Evolutionary conservation across 2,797 vertebrate species (phyloP).

Genomic region (Centropyge bicolor): DNA sequence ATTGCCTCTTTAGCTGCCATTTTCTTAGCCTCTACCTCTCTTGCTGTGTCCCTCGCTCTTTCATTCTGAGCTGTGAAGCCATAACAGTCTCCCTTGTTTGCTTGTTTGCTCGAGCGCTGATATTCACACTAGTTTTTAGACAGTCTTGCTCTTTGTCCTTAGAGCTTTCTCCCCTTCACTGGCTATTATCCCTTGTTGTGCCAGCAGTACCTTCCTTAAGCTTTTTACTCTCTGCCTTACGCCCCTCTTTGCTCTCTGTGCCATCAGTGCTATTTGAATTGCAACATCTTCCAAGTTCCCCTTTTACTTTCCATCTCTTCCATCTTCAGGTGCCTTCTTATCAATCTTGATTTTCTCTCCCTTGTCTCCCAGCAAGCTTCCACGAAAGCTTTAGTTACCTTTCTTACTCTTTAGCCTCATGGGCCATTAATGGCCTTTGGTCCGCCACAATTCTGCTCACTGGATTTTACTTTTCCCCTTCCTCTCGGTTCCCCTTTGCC

Average conservation of each 20-base stretch:
- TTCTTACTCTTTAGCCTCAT: slow-evolving; percentile 35
- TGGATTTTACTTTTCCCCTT: slow-evolving; percentile 48
- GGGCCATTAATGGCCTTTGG: slow-evolving; percentile 44
- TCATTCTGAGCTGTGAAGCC: slow-evolving; percentile 51
- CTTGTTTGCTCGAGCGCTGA: slow-evolving; percentile 43
- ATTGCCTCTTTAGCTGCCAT: slow-evolving; percentile 70
- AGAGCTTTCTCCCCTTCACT: slow-evolving; percentile 19
- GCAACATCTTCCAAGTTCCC: slow-evolving; percentile 17
- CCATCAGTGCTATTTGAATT: slow-evolving; percentile 26
- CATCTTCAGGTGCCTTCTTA: slow-evolving; percentile 24
- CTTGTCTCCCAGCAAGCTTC: slow-evolving; percentile 19
- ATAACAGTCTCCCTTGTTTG: slow-evolving; percentile 63
- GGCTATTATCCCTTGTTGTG: slow-evolving; percentile 45
- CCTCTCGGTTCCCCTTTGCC: slow-evolving; percentile 37
- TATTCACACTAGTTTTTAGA: slow-evolving; percentile 43
- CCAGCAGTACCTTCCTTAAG: slow-evolving; percentile 22
- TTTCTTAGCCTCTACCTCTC: slow-evolving; percentile 49
- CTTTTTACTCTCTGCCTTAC: slow-evolving; percentile 35
- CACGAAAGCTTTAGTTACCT: slow-evolving; percentile 35
- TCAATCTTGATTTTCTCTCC: slow-evolving; percentile 26
- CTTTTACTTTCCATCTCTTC: slow-evolving; percentile 34
- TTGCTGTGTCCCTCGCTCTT: slow-evolving; percentile 52
- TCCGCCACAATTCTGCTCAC: slow-evolving; percentile 26
- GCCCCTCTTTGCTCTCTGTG: slow-evolving; percentile 27
- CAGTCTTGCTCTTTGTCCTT: slow-evolving; percentile 46